Conservation (phyloP, 2,888 invertebrate species). For the Chrysolina haemoptera region DNA sequence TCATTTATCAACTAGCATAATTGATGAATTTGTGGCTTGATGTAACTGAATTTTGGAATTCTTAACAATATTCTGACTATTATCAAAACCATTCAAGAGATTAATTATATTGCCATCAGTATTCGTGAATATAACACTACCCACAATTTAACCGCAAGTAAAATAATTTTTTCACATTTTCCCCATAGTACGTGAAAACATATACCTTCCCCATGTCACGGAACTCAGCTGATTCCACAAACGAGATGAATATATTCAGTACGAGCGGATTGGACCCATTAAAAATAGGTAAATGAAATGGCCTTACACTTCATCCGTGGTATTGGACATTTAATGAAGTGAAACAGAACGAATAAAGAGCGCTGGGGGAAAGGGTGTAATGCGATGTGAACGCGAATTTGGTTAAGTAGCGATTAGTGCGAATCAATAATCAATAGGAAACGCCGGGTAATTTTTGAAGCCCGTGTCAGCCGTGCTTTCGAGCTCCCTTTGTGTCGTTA, state of each 20-base stretch:
- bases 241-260: not conserved
- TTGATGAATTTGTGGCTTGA: too few relatives aligned
- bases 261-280: conserved; percentile 4
- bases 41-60: too few relatives aligned
- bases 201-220: not conserved
- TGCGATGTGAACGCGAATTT: conserved; percentile 39
- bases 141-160: too few relatives aligned
- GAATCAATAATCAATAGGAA: conserved; percentile 40
- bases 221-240: not conserved
- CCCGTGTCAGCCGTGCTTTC: conserved; percentile 29
- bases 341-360: conserved; percentile 36
- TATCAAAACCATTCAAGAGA: too few relatives aligned
- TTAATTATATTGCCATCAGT: too few relatives aligned
- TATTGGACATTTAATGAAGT: conserved; percentile 27
- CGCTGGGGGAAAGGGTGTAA: conserved; percentile 30
- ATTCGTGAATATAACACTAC: too few relatives aligned
- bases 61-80: too few relatives aligned
- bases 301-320: conserved; percentile 20
- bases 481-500: conserved; percentile 46
- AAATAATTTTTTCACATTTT: too few relatives aligned
- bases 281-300: conserved; percentile 5
- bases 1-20: too few relatives aligned
- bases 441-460: conserved; percentile 24
- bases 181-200: not conserved
- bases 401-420: conserved; percentile 38